Evolutionary conservation across 2,113 vertebrate species (phyloP).

Genomic region (Scalopus aquaticus): DNA sequence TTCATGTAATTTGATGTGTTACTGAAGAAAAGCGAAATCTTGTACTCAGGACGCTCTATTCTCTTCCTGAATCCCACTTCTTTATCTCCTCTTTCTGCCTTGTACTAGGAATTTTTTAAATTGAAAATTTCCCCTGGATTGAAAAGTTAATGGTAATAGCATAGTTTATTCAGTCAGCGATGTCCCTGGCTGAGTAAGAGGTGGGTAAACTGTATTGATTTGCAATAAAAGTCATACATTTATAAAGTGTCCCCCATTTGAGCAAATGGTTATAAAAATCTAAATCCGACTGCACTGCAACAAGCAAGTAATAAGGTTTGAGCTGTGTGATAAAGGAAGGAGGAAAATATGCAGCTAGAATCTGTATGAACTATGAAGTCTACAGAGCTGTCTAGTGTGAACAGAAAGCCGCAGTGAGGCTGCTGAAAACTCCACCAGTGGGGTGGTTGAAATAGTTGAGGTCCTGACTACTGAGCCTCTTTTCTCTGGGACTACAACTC

Average conservation of each 20-base stretch:
- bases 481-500: not conserved
- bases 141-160: constrained; percentile 51
- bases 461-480: not conserved
- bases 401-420: not conserved
- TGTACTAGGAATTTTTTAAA: not conserved
- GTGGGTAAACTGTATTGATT: constrained; percentile 68
- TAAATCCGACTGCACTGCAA: constrained; percentile 39
- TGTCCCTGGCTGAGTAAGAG: constrained; percentile 60
- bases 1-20: constrained; percentile 60
- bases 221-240: constrained; percentile 70
- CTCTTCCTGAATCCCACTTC: constrained; percentile 29
- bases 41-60: not conserved
- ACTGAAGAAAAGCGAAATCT: constrained; percentile 61
- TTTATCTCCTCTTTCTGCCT: not conserved
- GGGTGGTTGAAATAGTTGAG: not conserved
- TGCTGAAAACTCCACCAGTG: not conserved
- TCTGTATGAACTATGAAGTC: not conserved
- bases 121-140: constrained; percentile 70
- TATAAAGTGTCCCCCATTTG: constrained; percentile 53
- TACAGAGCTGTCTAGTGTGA: not conserved
- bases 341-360: constrained; percentile 42
- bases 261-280: constrained; percentile 56
- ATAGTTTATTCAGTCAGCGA: constrained; percentile 35
- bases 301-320: constrained; percentile 60
- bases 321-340: constrained; percentile 40